Evolutionary conservation across 2,888 invertebrate genomes (phyloP).

Genomic region (Rapana venosa): DNA sequence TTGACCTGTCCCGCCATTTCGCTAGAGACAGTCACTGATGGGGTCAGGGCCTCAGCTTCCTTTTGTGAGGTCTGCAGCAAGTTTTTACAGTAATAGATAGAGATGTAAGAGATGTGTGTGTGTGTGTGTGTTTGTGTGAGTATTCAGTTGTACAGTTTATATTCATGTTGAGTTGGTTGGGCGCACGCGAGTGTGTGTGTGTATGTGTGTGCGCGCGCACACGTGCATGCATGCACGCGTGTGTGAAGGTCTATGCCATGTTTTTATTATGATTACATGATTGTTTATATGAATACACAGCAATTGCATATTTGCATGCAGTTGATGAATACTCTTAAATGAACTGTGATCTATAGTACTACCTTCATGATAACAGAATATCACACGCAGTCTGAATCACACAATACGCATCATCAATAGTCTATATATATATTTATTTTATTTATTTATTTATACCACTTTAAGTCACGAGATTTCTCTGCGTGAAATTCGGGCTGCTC

Average conservation of each 20-base stretch:
- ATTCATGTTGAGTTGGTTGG: not conserved
- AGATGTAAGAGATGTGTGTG: no score
- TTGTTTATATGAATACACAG: not conserved
- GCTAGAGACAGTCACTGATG: not conserved
- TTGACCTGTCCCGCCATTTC: conserved; percentile 32
- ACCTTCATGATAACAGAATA: no score
- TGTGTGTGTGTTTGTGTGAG: conserved; percentile 3
- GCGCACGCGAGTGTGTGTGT: not conserved
- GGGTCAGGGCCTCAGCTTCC: not conserved
- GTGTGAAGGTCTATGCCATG: not conserved
- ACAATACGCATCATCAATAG: no score
- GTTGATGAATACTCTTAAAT: no score
- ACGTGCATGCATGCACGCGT: not conserved
- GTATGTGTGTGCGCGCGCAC: not conserved
- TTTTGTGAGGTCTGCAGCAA: not conserved
- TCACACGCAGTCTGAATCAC: no score
- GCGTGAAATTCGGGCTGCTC: no score
- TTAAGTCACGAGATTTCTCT: no score
- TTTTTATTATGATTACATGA: not conserved
- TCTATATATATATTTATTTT: no score
- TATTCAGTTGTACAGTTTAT: not conserved
- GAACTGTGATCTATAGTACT: no score
- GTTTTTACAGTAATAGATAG: no score
- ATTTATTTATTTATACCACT: no score
- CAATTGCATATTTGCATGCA: not conserved